These are phyloP conservation scores for Argyrosomus regius DNA, from an alignment of 2,797 vertebrate species.

Conservation along the genomic window DNA sequence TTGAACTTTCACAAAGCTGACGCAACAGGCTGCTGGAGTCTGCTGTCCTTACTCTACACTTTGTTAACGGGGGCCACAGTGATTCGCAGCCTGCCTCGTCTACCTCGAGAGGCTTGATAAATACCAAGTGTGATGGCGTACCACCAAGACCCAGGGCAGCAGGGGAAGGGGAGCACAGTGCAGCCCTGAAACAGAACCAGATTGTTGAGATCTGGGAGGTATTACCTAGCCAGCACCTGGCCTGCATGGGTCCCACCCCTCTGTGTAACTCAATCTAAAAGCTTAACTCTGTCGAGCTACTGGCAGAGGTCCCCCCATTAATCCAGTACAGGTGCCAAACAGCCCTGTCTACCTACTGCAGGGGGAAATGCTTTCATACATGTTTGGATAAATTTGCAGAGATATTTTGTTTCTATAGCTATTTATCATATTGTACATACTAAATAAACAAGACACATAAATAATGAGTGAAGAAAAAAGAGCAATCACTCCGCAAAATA, in stretches of 20 bases:
- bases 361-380: constrained; percentile 1
- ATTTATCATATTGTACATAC: constrained; percentile 6
- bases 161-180: constrained; percentile 47
- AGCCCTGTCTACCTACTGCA: constrained; percentile 59
- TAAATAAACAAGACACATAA: neutral
- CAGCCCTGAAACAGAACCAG: constrained; percentile 81
- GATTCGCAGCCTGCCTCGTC: constrained; percentile 24
- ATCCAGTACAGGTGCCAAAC: constrained; percentile 98
- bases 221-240: constrained; percentile 95
- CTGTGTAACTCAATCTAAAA: constrained; percentile 94
- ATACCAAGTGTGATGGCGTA: constrained; percentile 67
- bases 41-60: neutral
- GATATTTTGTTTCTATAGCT: constrained; percentile 5
- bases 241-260: constrained; percentile 85
- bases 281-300: constrained; percentile 91
- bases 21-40: neutral
- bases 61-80: neutral
- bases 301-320: constrained; percentile 93
- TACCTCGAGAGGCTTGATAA: constrained; percentile 48
- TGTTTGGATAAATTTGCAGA: constrained; percentile 14
- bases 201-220: constrained; percentile 85
- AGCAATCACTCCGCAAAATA: neutral
- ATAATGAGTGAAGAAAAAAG: neutral
- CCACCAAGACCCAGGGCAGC: constrained; percentile 57
- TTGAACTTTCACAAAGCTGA: neutral